These are phyloP conservation scores for Ceryle rudis DNA, from an alignment of 2,797 vertebrate species.

Conservation along the genomic window DNA sequence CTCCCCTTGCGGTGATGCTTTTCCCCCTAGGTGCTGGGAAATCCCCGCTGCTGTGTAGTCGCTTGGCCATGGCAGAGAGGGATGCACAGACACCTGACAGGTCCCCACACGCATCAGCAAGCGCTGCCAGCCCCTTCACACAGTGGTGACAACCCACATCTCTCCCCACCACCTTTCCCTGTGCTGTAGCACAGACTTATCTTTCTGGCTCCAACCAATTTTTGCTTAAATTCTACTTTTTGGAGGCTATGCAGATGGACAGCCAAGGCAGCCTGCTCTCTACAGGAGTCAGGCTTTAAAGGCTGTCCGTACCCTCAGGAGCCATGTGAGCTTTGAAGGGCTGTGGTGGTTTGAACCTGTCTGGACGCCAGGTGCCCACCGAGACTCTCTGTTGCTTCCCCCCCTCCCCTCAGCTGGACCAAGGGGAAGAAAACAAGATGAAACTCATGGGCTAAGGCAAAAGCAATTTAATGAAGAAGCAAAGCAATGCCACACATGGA, in stretches of 20 bases:
- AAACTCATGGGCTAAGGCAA: too few relatives aligned
- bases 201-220: not conserved
- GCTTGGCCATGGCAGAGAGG: fast-evolving
- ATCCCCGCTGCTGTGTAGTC: too few relatives aligned
- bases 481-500: too few relatives aligned
- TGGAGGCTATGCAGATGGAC: too few relatives aligned
- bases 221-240: not conserved
- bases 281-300: not conserved
- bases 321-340: not conserved
- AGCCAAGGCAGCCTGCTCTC: not conserved
- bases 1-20: not conserved
- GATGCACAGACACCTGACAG: fast-evolving
- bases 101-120: fast-evolving
- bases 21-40: not conserved
- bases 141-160: fast-evolving
- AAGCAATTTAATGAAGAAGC: too few relatives aligned
- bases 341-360: too few relatives aligned
- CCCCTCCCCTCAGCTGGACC: too few relatives aligned
- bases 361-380: too few relatives aligned
- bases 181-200: not conserved
- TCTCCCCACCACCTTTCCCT: not conserved
- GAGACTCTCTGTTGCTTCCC: too few relatives aligned
- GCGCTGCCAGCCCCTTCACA: not conserved
- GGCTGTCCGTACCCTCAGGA: fast-evolving
- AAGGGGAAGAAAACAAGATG: too few relatives aligned